Conservation (phyloP, 2,888 invertebrate genomes). For the Calliphora vomitoria region DNA sequence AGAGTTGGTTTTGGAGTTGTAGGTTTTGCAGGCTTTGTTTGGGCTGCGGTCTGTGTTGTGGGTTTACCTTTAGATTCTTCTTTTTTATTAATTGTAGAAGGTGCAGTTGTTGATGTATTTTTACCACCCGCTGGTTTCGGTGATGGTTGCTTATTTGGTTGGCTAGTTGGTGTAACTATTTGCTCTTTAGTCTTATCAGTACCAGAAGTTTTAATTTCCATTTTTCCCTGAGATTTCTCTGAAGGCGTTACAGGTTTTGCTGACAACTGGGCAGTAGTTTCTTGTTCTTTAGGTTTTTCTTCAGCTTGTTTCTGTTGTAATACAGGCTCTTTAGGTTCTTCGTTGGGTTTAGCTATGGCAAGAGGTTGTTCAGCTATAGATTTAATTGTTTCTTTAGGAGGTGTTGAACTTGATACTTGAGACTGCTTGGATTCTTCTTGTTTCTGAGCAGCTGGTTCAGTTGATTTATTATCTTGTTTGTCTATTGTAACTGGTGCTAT, state of each 20-base stretch:
- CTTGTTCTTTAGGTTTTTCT: slow-evolving; percentile 10
- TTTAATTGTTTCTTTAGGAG: neutral
- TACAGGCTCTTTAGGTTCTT: slow-evolving; percentile 29
- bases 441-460: neutral
- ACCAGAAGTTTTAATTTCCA: neutral
- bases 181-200: slow-evolving; percentile 23
- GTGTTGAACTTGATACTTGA: neutral
- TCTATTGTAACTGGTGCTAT: neutral
- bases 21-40: slow-evolving; percentile 48
- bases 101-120: slow-evolving; percentile 3
- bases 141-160: slow-evolving; percentile 38
- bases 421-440: neutral
- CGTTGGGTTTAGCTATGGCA: slow-evolving; percentile 33
- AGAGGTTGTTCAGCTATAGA: neutral
- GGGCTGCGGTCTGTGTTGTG: slow-evolving; percentile 16
- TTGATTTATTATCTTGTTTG: neutral
- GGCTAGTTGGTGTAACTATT: neutral
- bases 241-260: neutral
- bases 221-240: neutral
- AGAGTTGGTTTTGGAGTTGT: slow-evolving; percentile 44
- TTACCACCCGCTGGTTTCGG: slow-evolving; percentile 41
- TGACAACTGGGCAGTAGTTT: neutral
- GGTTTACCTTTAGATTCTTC: slow-evolving; percentile 48
- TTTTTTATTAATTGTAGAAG: slow-evolving; percentile 42
- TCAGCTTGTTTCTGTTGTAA: neutral